Evolutionary conservation across 2,888 invertebrate genomes (phyloP).

Genomic region (Sphaeridia pumilis): DNA sequence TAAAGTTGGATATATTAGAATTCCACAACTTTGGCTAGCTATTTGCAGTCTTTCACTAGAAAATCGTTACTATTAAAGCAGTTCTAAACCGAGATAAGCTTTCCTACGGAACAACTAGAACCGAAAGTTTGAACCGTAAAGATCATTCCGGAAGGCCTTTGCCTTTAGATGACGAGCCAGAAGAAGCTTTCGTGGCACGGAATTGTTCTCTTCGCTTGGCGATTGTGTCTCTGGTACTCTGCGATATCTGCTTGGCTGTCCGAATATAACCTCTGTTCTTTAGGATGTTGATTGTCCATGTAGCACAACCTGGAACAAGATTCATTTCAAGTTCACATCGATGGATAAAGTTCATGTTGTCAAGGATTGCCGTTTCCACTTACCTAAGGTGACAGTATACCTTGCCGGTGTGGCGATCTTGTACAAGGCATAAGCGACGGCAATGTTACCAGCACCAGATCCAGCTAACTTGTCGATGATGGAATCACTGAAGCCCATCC

Average conservation of each 20-base stretch:
- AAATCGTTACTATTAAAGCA: no score
- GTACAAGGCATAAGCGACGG: conserved; percentile 81
- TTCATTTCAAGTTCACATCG: background rate
- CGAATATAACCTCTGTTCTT: conserved; percentile 68
- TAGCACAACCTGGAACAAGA: conserved; percentile 60
- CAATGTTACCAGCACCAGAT: conserved; percentile 76
- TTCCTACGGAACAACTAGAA: no score
- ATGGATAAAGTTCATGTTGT: background rate
- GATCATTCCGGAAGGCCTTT: no score
- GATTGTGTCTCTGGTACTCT: conserved; percentile 47
- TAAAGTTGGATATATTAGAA: no score
- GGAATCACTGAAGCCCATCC: conserved; percentile 62
- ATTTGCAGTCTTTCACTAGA: no score
- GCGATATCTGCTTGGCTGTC: conserved; percentile 52
- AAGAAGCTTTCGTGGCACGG: no score
- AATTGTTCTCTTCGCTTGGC: conserved; percentile 47
- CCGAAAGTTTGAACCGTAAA: no score
- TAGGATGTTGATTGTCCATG: conserved; percentile 68
- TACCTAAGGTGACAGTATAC: conserved; percentile 84
- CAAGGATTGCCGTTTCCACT: conserved; percentile 33
- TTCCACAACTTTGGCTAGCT: no score
- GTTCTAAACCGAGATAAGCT: no score
- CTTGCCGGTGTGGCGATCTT: conserved; percentile 83
- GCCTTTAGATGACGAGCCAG: no score
- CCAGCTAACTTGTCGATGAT: conserved; percentile 62